Evolutionary conservation across 2,797 vertebrate species (phyloP), one percentile per base, ranked within the genome.

Genomic region (Leuciscus waleckii): DNA sequence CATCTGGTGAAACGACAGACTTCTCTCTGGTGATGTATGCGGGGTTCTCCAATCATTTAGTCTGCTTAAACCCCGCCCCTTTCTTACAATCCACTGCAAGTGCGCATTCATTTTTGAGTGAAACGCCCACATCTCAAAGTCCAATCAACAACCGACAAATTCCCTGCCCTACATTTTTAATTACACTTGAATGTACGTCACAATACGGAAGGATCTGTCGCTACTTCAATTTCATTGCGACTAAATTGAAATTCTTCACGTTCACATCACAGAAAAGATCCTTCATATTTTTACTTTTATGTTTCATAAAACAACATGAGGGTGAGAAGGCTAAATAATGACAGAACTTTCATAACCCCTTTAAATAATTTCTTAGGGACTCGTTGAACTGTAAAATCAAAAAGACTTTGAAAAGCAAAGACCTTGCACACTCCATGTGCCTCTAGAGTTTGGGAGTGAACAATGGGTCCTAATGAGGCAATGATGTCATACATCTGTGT

Each of bases 401-500:
- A 54, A 78, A 61, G 21, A 19, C 63, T 54, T 54, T 68, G 29
- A 68, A 68, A 67, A 41, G 63, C 32, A 11, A 69, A 56, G 65
- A 23, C 65, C 65, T 49, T 29, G 29, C 58, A 54, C 7, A 8
- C 51, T 35, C 10, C 21, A 5, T 83, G 41, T 54, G 61, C 43
- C 23, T 51, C 32, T 35, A 29, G 26, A 29, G 56, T 65, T 26
- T 76, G 23, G 5, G 39, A 54, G 29, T 75, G 29, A 70, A 85
- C 65, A 83, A 84, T 76, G 77, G 39, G 10, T 49, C 16, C 71
- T 70, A 56, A 23, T 58, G 32, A 71, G 46, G 67, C 7, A 54
- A 32, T 79, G 73, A 82, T 84, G 73, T 84, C 74, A 54, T 78
- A 63, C 23, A 83, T 23, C 65, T 85, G 82, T 83, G 14, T 71